A percentile compares a stretch with the other conserved stretches of the same genome.
Evolutionary conservation across 1,140 invertebrate genomes (phyloP).

Genomic region (Holcopasites calliopsidis): DNA sequence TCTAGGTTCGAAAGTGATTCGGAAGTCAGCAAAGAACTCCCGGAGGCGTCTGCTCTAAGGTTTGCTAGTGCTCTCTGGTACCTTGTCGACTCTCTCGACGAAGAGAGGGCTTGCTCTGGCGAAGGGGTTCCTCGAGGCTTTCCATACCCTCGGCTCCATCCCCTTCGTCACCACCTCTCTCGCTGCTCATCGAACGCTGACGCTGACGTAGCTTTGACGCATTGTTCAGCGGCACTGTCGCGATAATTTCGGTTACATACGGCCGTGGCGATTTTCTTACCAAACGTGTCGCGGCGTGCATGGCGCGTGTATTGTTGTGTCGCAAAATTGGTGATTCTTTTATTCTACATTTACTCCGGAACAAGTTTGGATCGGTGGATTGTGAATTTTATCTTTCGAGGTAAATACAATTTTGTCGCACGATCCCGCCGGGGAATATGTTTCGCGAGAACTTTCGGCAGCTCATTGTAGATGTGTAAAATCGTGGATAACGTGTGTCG

Average conservation of each 20-base stretch:
- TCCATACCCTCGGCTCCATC: conserved; percentile 81
- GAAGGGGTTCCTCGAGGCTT: conserved; percentile 84
- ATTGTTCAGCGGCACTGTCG: conserved; percentile 85
- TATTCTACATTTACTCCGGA: background rate
- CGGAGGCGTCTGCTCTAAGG: conserved; percentile 53
- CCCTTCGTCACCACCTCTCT: conserved; percentile 83
- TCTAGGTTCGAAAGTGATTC: conserved; percentile 49
- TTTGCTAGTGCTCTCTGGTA: conserved; percentile 64
- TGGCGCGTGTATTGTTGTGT: background rate
- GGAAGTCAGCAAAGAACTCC: conserved; percentile 53
- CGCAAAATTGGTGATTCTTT: background rate
- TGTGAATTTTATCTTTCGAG: too few species aligned
- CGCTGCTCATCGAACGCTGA: conserved; percentile 84
- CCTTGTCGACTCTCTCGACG: conserved; percentile 84
- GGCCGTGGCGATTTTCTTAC: conserved; percentile 1
- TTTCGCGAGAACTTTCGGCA: background rate
- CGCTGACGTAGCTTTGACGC: conserved; percentile 84
- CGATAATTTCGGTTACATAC: conserved; percentile 64
- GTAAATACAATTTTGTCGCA: background rate
- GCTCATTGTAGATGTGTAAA: too few species aligned
- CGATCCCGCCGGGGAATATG: too few species aligned
- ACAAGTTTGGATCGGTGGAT: too few species aligned
- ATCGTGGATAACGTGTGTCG: background rate
- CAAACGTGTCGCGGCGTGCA: conserved; percentile 1
- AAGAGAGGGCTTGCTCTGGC: conserved; percentile 81